Evolutionary conservation across 2,888 invertebrate genomes (phyloP), one percentile per base, ranked within the genome.

Genomic region (Melinopterus prodromus): DNA sequence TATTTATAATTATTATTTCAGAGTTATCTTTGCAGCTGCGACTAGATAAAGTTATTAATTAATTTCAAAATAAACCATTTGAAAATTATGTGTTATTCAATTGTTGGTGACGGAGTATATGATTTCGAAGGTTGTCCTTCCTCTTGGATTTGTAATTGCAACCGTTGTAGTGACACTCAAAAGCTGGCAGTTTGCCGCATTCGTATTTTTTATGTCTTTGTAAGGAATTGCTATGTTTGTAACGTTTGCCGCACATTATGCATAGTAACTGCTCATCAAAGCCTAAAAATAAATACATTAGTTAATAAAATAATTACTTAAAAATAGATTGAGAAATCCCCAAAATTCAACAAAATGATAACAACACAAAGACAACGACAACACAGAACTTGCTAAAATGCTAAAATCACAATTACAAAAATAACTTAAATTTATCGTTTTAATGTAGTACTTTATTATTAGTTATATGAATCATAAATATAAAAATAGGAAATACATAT

Each of bases 121-220:
- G 82, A 75, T 75, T 79, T 71, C 71, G 70, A 26, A 81, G 69
- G 69, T 80, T 80, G 76, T 82, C 81, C 77, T 82, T 82, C 75
- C 83, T 80, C 38, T 82, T 83, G 71, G 81, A 79, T 80, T 79
- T 81, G 37, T 81, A 83, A 16, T 53, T 15, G 72, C 83, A 83
- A 12, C 77, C 71, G 9, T 53, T 53, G 53, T 16, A 36, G 72
- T 7, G 16, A 70, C 84, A 84, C 15, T 71, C 69, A 77, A 84
- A 84, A 9, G 71, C 77, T 6, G 81, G 79, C n/a, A 75, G 69
- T 16, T 79, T 82, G 69, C 80, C 81, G 70, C 84, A 84, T 72
- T 84, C 84, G 80, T 83, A 84, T 75, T 81, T 83, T 69, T 75
- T 69, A 36, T 84, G 84, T 70, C 83, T 80, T 77, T 78, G 79